A percentile compares a stretch with the other conserved stretches of the same genome.
These are phyloP conservation scores for Micromesistius poutassou DNA, from an alignment of 2,797 vertebrate species.

Conservation along the genomic window DNA sequence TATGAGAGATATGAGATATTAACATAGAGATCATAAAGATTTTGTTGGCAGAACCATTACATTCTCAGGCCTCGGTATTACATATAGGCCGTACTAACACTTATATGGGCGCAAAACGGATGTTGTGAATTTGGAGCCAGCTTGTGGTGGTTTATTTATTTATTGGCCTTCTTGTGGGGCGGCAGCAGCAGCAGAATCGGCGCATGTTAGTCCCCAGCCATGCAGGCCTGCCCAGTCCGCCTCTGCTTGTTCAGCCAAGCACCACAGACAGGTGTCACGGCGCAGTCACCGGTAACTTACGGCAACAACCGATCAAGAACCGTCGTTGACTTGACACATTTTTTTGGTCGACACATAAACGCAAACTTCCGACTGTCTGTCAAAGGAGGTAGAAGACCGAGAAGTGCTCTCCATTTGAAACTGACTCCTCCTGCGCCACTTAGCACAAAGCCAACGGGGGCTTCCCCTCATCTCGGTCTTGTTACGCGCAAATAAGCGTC, in stretches of 20 bases:
- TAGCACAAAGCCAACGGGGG: constrained; percentile 43
- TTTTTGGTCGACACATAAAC: background rate
- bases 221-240: too few relatives aligned
- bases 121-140: too few relatives aligned
- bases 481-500: background rate
- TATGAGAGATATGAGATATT: too few relatives aligned
- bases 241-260: background rate
- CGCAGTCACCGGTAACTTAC: background rate
- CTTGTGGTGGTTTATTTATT: too few relatives aligned
- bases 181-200: background rate
- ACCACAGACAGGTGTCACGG: background rate
- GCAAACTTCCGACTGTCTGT: background rate
- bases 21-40: too few relatives aligned
- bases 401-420: constrained; percentile 1
- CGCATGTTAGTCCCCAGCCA: background rate
- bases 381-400: background rate
- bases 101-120: too few relatives aligned
- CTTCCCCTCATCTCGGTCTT: constrained; percentile 48
- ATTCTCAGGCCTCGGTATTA: background rate
- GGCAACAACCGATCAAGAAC: background rate
- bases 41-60: background rate
- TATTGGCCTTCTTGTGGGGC: background rate
- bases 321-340: background rate
- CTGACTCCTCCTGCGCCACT: constrained; percentile 38
- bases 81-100: background rate